Evolutionary conservation across 1,140 invertebrate genomes (phyloP).

Genomic region (Penaeus chinensis): DNA sequence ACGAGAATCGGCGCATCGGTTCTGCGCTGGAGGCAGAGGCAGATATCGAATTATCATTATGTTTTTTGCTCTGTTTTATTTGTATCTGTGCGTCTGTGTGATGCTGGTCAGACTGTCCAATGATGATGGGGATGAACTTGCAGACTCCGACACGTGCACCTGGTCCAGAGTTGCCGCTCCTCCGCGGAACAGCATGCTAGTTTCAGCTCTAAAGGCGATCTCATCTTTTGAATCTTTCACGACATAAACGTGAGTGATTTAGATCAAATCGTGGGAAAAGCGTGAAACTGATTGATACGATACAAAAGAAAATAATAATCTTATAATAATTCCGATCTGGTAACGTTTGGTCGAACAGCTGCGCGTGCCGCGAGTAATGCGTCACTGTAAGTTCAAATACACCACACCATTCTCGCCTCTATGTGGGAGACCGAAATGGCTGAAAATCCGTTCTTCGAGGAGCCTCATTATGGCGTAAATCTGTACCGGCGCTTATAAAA

Average conservation of each 20-base stretch:
- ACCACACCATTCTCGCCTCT: neutral
- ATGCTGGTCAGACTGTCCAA: conserved; percentile 19
- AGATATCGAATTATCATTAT: no score
- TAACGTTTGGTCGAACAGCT: conserved; percentile 25
- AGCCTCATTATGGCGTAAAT: neutral
- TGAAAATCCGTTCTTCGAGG: conserved; percentile 3
- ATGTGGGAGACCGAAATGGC: neutral
- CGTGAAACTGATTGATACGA: neutral
- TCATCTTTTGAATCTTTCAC: neutral
- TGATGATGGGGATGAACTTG: conserved; percentile 50
- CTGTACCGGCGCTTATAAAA: conserved; percentile 38
- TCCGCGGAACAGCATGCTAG: neutral
- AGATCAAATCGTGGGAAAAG: neutral
- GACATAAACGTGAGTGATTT: neutral
- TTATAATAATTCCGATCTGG: no score
- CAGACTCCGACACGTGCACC: conserved; percentile 46
- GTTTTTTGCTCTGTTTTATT: conserved; percentile 1
- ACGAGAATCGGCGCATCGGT: no score
- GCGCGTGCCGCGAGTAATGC: conserved; percentile 30
- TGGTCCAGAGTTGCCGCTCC: conserved; percentile 8
- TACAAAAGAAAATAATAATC: neutral
- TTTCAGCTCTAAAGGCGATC: neutral
- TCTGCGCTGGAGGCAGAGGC: no score
- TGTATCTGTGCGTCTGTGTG: neutral
- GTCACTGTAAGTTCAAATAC: conserved; percentile 6